Evolutionary conservation across 2,888 invertebrate species (phyloP).

Genomic region (Stenurella melanura): DNA sequence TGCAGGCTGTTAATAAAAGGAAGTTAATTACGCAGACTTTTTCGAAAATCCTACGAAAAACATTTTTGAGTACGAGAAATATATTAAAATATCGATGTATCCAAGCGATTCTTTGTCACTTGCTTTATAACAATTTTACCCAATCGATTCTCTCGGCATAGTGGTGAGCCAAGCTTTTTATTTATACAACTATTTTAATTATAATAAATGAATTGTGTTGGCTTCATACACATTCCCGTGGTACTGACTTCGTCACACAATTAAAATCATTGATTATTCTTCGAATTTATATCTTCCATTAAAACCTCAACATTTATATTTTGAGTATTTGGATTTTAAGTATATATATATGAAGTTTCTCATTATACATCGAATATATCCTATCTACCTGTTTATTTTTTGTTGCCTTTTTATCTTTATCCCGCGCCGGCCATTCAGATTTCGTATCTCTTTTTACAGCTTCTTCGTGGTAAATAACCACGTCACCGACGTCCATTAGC

Average conservation of each 20-base stretch:
- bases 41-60: too few relatives aligned
- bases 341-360: conserved; percentile 59
- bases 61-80: too few relatives aligned
- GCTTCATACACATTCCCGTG: neutral
- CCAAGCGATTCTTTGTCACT: too few relatives aligned
- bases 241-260: neutral
- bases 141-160: too few relatives aligned
- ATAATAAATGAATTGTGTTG: neutral
- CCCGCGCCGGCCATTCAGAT: conserved; percentile 42
- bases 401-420: conserved; percentile 55
- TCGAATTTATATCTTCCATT: neutral
- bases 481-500: conserved; percentile 65
- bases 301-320: conserved; percentile 20
- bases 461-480: conserved; percentile 63
- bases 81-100: too few relatives aligned
- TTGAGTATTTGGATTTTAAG: conserved; percentile 41
- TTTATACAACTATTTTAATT: too few relatives aligned
- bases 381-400: conserved; percentile 68
- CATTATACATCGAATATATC: conserved; percentile 65
- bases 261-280: conserved; percentile 11
- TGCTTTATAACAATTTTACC: too few relatives aligned
- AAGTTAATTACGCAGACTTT: too few relatives aligned
- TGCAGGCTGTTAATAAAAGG: too few relatives aligned
- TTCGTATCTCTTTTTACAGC: conserved; percentile 55
- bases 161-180: too few relatives aligned